Percentiles rank a stretch among this genome's conserved stretches.
Conservation (phyloP, 2,113 vertebrate genomes). For the Eretmochelys imbricata region DNA sequence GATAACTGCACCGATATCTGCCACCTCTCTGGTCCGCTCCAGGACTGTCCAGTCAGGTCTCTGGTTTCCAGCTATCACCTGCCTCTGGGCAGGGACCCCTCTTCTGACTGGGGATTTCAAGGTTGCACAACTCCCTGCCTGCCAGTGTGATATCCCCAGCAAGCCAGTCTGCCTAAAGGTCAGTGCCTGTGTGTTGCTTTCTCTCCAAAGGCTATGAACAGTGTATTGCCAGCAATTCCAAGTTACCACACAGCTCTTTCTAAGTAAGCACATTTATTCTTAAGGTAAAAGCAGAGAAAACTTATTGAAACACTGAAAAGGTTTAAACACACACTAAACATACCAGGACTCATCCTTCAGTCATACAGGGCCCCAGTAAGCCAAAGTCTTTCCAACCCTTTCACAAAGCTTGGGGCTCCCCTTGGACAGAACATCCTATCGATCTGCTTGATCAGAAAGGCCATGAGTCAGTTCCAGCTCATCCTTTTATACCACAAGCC, state of each 20-base stretch:
- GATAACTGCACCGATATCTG: background rate
- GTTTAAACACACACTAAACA: too few species aligned
- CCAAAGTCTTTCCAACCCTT: too few species aligned
- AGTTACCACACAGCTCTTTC: background rate
- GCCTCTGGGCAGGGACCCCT: background rate
- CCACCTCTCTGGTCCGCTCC: background rate
- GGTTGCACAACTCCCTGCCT: background rate
- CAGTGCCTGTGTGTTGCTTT: too few species aligned
- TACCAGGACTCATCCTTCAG: too few species aligned
- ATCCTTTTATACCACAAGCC: background rate
- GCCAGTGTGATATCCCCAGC: background rate
- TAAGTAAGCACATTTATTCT: background rate
- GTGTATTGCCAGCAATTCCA: background rate
- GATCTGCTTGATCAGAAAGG: background rate
- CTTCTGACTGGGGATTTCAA: background rate
- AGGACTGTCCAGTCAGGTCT: background rate
- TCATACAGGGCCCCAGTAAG: background rate
- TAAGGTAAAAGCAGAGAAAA: background rate
- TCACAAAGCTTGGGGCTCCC: background rate
- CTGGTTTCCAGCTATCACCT: background rate
- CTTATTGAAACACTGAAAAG: background rate
- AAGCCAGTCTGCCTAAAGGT: background rate
- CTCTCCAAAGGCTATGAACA: background rate
- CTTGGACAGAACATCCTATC: background rate
- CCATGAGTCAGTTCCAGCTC: background rate